phyloP scores from a whole-genome alignment of 2,113 vertebrate species.

The Nyctibius bracteatus region DNA sequence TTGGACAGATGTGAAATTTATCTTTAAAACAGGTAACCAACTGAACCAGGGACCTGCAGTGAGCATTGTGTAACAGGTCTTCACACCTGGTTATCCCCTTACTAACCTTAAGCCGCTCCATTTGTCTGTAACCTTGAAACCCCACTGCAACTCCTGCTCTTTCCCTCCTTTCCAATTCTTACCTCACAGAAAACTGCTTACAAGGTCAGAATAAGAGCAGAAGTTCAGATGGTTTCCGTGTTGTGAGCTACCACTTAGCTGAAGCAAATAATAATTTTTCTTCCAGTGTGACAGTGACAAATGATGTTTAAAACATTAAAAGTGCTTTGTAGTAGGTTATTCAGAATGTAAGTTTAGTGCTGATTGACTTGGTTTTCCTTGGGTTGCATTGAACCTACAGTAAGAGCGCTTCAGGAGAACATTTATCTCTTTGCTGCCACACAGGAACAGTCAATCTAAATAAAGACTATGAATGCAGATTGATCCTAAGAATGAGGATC shows the following conservation, averaged over 20 bases:
- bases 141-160: background rate
- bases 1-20: background rate
- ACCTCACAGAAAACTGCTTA: background rate
- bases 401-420: background rate
- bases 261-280: conserved; percentile 39
- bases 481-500: background rate
- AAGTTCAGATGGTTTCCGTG: conserved; percentile 15
- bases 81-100: background rate
- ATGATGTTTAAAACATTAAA: conserved; percentile 34
- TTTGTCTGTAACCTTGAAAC: background rate
- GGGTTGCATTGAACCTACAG: background rate
- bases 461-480: background rate
- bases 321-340: conserved; percentile 16
- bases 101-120: background rate
- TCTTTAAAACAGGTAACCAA: background rate
- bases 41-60: background rate
- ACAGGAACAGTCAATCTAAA: conserved; percentile 33
- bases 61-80: background rate
- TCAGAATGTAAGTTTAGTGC: background rate
- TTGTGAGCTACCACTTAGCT: conserved; percentile 38
- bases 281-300: conserved; percentile 33
- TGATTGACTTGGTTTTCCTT: conserved; percentile 39
- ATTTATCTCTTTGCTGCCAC: conserved; percentile 19
- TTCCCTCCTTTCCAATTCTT: background rate
- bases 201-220: background rate